Evolutionary conservation across 2,888 invertebrate species (phyloP), one percentile per base, ranked within the genome.

Genomic region (Deilephila porcellus): DNA sequence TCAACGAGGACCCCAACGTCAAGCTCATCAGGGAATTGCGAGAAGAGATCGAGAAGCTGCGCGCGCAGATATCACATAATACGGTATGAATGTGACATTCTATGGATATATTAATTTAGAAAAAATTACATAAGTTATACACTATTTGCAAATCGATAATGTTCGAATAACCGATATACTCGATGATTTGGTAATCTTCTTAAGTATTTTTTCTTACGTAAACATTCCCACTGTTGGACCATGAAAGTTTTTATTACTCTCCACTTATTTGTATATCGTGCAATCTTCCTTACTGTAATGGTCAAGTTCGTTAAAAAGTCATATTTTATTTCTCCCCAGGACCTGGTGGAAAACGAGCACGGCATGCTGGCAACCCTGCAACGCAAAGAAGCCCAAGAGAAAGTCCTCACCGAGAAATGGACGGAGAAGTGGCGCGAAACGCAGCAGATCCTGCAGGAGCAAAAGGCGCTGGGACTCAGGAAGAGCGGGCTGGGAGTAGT

Each of bases 351-450:
- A 77, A 90, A 94, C 8, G 96, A 96, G 83, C 94, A 96, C 0
- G 96, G 95, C 73, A 96, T 98, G 77, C 92, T 98, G 73, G 98
- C 98, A 56, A 97, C 97, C 79, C 95, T 98, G 4, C 98, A 98
- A 81, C 97, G 98, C 85, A 98, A 98, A 86, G 98, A 98, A 90
- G 98, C 98, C 0, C 97, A 98, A 86, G 98, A 98, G 93, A 98
- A 97, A 90, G 97, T 96, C 74, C 95, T 98, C 75, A 98, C 98
- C 0, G 98, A 98, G 91, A 97, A 98, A 86, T 98, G 98, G 98
- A 97, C 98, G 17, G 98, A 98, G 87, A 98, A 98, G 88, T 98
- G 98, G 98, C 96, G 97, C 71, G 98, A 98, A 86, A 98, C 98
- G 0, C 98, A 98, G 86, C 97, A 97, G 81, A 98, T 98, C 81